Evolutionary conservation across 2,113 vertebrate genomes (phyloP), one percentile per base, ranked within the genome.

Genomic region (Alethe diademata): DNA sequence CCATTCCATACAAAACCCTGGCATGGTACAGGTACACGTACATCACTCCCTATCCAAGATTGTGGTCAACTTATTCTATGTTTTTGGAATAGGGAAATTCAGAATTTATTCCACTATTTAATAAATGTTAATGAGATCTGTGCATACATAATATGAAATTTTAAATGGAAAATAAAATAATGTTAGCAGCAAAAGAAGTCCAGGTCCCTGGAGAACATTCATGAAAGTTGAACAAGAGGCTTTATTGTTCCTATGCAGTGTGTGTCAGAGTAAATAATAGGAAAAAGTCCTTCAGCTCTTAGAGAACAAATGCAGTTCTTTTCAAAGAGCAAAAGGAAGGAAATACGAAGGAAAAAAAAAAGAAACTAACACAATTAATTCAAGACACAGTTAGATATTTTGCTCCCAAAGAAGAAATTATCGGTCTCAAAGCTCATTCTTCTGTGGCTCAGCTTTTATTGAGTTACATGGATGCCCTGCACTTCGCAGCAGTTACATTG

Each of bases 171-270:
- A 86, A 72, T 54, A 54, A 78, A 94, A 89, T 50, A 91, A 91
- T n/a, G 11, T 69, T 58, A 70, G 26, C 38, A 78, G 50, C 36
- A 79, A 73, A 69, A 93, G 48, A 76, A 83, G 29, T 86, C 38
- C 75, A 60, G 58, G 13, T 22, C 54, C 54, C 3, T 1, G 24
- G 57, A 48, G 61, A 95, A 62, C 72, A 82, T 85, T 85, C 61
- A 72, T 64, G 38, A 53, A 53, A 86, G 54, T 25, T 45, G 31
- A 88, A 96, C 75, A 92, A 83, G 83, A 86, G 58, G 42, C 91
- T 95, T 83, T 79, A 45, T 83, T 95, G 93, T 92, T 92, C 50
- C 50, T 65, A 5, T 23, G 25, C 8, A 3, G 19, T 0, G 0
- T 23, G 5, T 83, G 70, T 79, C 79, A 83, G 51, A 73, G 26